phyloP scores from a whole-genome alignment of 2,888 invertebrate genomes.

The Heliconius cydno region DNA sequence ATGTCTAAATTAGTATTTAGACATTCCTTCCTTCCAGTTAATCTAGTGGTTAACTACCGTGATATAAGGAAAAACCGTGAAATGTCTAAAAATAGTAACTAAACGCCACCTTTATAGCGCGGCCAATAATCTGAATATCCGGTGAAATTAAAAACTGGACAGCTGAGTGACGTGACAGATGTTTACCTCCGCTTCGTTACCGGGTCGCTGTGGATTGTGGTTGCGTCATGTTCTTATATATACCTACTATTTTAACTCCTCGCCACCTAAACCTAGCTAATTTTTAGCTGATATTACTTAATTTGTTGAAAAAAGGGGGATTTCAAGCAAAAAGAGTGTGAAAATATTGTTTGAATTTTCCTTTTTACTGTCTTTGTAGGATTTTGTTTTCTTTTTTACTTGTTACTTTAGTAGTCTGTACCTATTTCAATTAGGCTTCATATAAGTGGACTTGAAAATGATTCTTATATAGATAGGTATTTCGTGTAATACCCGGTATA shows the following conservation, averaged over 20 bases:
- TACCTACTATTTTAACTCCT: conserved; percentile 14
- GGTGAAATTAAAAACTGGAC: conserved; percentile 53
- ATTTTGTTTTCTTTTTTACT: too few relatives aligned
- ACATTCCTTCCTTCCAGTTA: too few relatives aligned
- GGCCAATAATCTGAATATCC: conserved; percentile 42
- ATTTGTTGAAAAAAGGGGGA: too few relatives aligned
- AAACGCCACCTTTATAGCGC: conserved; percentile 34
- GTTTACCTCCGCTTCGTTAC: conserved; percentile 51
- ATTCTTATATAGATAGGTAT: too few relatives aligned
- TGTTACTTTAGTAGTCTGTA: too few relatives aligned
- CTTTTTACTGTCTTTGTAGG: not conserved
- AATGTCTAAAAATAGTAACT: not conserved
- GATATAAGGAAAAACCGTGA: not conserved
- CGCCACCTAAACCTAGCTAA: not conserved
- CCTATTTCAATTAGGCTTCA: too few relatives aligned
- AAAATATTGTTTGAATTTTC: too few relatives aligned
- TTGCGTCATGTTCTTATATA: conserved; percentile 33
- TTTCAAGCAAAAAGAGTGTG: too few relatives aligned
- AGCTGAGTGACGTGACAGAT: conserved; percentile 54
- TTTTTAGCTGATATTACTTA: not conserved
- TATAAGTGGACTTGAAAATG: too few relatives aligned
- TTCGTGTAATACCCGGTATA: too few relatives aligned
- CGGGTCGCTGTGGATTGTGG: conserved; percentile 15
- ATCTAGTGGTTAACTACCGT: not conserved
- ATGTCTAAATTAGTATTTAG: not conserved